Conservation (phyloP, 92 coral and sea anemone species). For the Epizoanthus scotinus region DNA sequence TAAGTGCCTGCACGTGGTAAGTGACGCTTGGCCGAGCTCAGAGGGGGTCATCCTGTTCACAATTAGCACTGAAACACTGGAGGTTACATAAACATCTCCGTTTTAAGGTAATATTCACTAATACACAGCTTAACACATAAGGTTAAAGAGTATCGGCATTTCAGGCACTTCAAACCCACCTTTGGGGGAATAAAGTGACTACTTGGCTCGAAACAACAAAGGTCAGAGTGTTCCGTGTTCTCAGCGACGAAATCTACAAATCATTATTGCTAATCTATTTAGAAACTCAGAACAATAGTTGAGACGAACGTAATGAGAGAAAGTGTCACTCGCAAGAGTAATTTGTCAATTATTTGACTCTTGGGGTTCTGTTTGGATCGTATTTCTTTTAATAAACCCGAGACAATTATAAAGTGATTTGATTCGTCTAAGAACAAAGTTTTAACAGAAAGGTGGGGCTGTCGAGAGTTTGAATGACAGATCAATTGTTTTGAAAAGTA, state of each 20-base stretch:
- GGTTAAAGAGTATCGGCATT: background rate
- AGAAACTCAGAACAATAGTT: background rate
- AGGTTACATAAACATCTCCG: constrained; percentile 35
- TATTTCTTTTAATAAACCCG: constrained; percentile 42
- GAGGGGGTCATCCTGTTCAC: constrained; percentile 35
- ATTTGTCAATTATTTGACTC: constrained; percentile 51
- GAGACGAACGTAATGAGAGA: constrained; percentile 34
- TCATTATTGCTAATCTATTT: constrained; percentile 15
- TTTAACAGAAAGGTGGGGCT: constrained; percentile 31
- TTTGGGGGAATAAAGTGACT: background rate
- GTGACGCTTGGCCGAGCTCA: constrained; percentile 15
- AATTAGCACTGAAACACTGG: constrained; percentile 22
- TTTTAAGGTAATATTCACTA: background rate
- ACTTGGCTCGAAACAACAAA: background rate
- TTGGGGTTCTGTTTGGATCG: constrained; percentile 33
- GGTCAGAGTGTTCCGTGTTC: background rate
- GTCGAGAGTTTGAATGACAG: constrained; percentile 67
- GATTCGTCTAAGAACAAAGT: constrained; percentile 37
- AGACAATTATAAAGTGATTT: constrained; percentile 51
- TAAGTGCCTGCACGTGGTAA: constrained; percentile 23
- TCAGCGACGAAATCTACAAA: constrained; percentile 6
- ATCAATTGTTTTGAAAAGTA: constrained; percentile 56
- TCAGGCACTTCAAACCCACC: background rate
- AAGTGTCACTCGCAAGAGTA: constrained; percentile 39
- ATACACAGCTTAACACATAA: background rate